A percentile compares a stretch with the other conserved stretches of the same genome.
These are phyloP conservation scores for Melieria crassipennis DNA, from an alignment of 2,888 invertebrate species.

Conservation along the genomic window DNA sequence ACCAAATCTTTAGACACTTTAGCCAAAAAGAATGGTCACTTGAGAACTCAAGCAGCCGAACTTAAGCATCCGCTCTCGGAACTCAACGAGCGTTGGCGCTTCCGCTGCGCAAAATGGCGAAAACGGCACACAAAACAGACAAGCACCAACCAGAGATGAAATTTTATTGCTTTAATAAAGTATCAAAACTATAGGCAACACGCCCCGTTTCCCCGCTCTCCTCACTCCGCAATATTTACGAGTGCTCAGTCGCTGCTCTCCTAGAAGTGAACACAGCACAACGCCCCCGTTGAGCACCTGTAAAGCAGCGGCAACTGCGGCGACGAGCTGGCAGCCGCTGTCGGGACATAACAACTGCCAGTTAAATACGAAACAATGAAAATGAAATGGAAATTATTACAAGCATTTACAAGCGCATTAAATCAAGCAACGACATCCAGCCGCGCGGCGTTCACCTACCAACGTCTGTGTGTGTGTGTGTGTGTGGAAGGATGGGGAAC, in stretches of 20 bases:
- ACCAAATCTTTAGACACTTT: background rate
- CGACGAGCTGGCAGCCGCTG: background rate
- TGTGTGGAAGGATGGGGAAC: background rate
- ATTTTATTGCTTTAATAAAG: background rate
- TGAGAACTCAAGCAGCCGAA: background rate
- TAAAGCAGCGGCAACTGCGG: background rate
- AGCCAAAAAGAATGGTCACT: background rate
- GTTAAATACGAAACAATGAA: constrained; percentile 53
- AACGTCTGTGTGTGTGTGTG: constrained; percentile 38
- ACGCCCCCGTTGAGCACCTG: background rate
- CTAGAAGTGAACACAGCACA: background rate
- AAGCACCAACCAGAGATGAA: background rate
- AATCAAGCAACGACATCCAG: constrained; percentile 20
- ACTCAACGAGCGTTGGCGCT: background rate
- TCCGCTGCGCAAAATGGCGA: background rate
- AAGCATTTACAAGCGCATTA: constrained; percentile 15
- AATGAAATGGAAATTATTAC: constrained; percentile 58
- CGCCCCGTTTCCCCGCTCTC: no score
- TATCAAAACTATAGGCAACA: no score
- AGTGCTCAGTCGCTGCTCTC: background rate
- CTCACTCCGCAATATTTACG: background rate
- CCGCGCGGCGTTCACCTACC: constrained; percentile 38
- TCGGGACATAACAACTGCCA: background rate
- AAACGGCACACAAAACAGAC: background rate
- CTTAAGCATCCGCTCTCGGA: background rate